Evolutionary conservation across 2,888 invertebrate genomes (phyloP), one percentile per base, ranked within the genome.

Genomic region (Dynastes tityus): DNA sequence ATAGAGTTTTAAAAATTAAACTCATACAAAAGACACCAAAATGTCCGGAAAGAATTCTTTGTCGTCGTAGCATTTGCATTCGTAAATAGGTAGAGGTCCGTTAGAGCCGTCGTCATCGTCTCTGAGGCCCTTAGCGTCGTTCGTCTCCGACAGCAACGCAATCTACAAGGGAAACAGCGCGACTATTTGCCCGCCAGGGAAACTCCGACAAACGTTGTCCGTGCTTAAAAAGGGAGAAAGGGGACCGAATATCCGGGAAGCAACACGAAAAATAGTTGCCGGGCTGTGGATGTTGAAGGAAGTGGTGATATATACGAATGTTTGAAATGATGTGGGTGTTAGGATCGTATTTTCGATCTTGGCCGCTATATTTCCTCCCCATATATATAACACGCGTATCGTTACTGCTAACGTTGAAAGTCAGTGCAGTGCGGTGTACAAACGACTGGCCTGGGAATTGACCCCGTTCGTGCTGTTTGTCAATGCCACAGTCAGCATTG

Each of bases 391-490:
- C 63, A 11, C 29, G 32, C 32, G 27, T 63, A 63, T 63, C 63
- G 63, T 63, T 63, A 63, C 29, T 32, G 63, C 27, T 63, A 63
- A 63, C 63, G 63, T 8, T 63, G 13, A 27, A 63, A 63, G 63
- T 63, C 63, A 32, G 63, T 29, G 63, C 63, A 63, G n/a, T 63
- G 55, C 0, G 63, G 63, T 71, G 71, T 76, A 76, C 64, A 63
- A 63, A 85, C 85, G 85, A 85, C 82, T 85, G 55, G 32, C 78
- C 49, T 37, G 78, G 78, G 78, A 78, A 64, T 84, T 82, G 83
- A 82, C 83, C 83, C 75, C 79, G 80, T 78, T 83, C 79, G 73
- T 82, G 83, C 82, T 84, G 82, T 84, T 82, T 82, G 83, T 84
- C 82, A 82, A 79, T 82, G 79, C 78, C 79, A 74, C 73, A 45